A percentile compares a stretch with the other conserved stretches of the same genome.
These are phyloP conservation scores for Timandra comae DNA, from an alignment of 2,888 invertebrate species.

Conservation along the genomic window DNA sequence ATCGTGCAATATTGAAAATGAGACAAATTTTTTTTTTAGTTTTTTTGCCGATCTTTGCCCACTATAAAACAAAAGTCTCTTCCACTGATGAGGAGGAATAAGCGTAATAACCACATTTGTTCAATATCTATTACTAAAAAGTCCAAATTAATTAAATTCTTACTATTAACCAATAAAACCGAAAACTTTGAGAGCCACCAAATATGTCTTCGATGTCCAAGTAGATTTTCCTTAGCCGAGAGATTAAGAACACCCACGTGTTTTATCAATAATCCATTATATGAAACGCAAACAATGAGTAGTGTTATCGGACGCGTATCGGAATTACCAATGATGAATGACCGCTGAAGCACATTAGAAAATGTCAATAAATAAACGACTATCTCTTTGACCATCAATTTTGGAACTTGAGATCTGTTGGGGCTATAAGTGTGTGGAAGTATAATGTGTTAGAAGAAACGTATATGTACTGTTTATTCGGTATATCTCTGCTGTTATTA, in stretches of 20 bases:
- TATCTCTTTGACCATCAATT: conserved; percentile 53
- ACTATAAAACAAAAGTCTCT: no score
- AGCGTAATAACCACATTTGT: no score
- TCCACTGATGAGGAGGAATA: no score
- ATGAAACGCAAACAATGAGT: conserved; percentile 68
- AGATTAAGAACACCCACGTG: conserved; percentile 74
- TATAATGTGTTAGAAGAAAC: no score
- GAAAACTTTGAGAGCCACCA: conserved; percentile 9
- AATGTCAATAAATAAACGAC: conserved; percentile 75
- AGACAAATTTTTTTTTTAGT: no score
- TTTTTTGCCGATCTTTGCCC: no score
- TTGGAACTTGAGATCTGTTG: conserved; percentile 16
- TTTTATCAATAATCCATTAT: conserved; percentile 76
- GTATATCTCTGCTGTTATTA: no score
- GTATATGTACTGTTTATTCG: no score
- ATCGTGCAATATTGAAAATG: no score
- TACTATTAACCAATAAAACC: no score
- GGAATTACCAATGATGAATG: conserved; percentile 59
- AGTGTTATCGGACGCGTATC: conserved; percentile 63
- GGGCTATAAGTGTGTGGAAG: background rate
- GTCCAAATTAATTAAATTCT: no score
- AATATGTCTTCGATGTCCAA: conserved; percentile 44
- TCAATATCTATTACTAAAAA: no score
- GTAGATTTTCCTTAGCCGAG: conserved; percentile 47
- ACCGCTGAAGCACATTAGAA: conserved; percentile 61